Evolutionary conservation across 2,888 invertebrate species (phyloP), one percentile per base, ranked within the genome.

Genomic region (Anorthoa munda): DNA sequence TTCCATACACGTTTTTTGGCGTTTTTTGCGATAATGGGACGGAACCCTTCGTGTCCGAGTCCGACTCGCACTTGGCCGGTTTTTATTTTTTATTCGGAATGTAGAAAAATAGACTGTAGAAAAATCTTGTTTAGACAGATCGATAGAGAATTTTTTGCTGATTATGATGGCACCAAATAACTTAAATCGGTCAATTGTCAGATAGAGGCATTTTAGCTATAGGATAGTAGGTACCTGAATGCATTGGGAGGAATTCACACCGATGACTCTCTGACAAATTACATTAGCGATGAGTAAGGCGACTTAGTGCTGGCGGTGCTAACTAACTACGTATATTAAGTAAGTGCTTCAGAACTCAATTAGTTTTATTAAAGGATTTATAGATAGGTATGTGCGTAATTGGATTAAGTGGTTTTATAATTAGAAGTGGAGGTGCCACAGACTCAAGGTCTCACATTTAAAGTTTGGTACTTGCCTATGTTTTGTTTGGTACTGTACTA

Each of bases 201-300:
- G 26, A 26, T 26, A 26, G 26, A 26, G 26, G 26, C 26, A 26
- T 4, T 26, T 26, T 26, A 26, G 26, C 26, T 26, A 26, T 26
- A 26, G 26, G 26, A 26, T 4, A 31, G 31, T n/a, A n/a, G n/a
- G n/a, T 39, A 39, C 18, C n/a, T 61, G 18, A 31, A 46, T 53
- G 72, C 46, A 45, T 50, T 15, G 39, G 17, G 21, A 73, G 21
- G 31, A 45, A 51, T 59, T 58, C 55, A 39, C 55, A 50, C 39
- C 46, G 23, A 81, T 60, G 77, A 64, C 50, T 61, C 70, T 64
- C 53, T 31, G 45, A 67, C 56, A 55, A 77, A 81, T 72, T 64
- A 64, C 72, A 65, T 79, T 72, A 67, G 66, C 50, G 58, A 79
- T 64, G 63, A 53, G 64, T 45, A 66, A 72, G 58, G 53, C 26